These are phyloP conservation scores for Bubo scandiacus DNA, from an alignment of 2,113 vertebrate genomes.

Conservation along the genomic window DNA sequence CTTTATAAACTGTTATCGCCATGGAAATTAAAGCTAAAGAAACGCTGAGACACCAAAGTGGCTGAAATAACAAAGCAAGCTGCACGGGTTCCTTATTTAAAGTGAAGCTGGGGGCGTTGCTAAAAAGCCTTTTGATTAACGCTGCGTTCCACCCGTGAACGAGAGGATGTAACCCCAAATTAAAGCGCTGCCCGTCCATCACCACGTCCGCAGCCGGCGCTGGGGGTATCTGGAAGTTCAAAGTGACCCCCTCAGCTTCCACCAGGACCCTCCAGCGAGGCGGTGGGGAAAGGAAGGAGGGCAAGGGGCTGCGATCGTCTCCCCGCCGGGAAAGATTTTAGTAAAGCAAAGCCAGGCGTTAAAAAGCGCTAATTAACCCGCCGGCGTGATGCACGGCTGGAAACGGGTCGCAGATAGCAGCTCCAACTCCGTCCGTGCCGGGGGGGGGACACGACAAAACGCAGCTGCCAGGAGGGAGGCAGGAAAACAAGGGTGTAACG, in stretches of 20 bases:
- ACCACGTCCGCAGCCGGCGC: rapidly evolving
- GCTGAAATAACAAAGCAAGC: neutral
- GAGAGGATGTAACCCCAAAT: too few species aligned
- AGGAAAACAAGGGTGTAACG: too few species aligned
- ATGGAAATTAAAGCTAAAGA: neutral
- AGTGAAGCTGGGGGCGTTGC: rapidly evolving
- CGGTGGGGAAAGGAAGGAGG: neutral
- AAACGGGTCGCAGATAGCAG: rapidly evolving
- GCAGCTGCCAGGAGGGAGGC: too few species aligned
- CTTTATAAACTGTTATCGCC: neutral
- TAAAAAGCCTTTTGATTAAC: too few species aligned
- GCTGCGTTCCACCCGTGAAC: rapidly evolving
- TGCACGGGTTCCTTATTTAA: rapidly evolving
- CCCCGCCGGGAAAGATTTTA: too few species aligned
- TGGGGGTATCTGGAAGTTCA: neutral
- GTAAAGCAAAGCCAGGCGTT: neutral
- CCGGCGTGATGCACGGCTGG: rapidly evolving
- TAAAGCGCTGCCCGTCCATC: neutral
- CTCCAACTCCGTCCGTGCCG: too few species aligned
- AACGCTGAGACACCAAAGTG: neutral
- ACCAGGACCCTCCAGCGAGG: neutral
- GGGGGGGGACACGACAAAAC: too few species aligned
- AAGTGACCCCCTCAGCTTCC: neutral
- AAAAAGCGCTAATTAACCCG: neutral
- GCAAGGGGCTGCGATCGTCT: neutral